These are phyloP conservation scores for Pseudococcus longispinus DNA, from an alignment of 2,888 invertebrate genomes.

Conservation along the genomic window DNA sequence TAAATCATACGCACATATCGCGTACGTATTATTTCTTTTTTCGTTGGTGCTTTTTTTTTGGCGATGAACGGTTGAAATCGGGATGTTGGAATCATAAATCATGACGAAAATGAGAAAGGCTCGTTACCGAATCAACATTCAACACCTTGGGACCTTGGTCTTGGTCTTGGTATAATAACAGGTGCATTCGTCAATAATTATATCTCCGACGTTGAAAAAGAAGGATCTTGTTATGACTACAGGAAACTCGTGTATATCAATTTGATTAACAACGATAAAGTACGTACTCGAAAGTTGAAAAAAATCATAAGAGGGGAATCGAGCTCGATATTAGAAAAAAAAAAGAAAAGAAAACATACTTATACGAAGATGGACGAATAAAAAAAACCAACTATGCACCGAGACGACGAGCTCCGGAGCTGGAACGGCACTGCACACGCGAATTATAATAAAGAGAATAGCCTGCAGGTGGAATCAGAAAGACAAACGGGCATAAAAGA, in stretches of 20 bases:
- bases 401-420: background rate
- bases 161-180: background rate
- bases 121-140: background rate
- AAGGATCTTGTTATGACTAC: no score
- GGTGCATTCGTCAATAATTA: no score
- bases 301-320: no score
- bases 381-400: background rate
- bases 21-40: background rate
- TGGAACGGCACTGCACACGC: background rate
- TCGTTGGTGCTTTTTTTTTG: background rate
- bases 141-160: background rate
- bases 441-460: slow-evolving; percentile 38
- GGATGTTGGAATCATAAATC: background rate
- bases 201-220: no score
- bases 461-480: background rate
- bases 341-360: no score
- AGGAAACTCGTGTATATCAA: no score
- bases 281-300: no score
- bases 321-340: no score
- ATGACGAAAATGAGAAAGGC: background rate
- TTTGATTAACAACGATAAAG: no score
- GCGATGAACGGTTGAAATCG: background rate
- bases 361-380: background rate
- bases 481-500: slow-evolving; percentile 35
- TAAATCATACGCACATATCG: background rate